Base-by-base conservation (phyloP, 2,797 vertebrate species). In the Gymnoscopelus microlampas region DNA sequence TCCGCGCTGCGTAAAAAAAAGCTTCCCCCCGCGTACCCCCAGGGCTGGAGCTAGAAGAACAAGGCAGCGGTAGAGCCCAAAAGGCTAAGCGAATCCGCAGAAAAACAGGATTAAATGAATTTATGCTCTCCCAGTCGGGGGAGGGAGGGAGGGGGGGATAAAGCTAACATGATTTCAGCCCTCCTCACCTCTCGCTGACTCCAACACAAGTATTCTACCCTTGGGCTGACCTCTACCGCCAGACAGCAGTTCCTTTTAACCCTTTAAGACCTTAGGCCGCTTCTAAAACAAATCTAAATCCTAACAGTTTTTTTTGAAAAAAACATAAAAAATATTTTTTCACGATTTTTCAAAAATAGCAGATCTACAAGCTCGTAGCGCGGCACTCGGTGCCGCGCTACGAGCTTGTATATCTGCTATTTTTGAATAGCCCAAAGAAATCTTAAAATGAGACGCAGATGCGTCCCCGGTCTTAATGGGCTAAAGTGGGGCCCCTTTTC, bases 61-160 rank as follows among this genome's bases (percentile, higher is more conserved):
- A 85, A 84, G 83, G 86, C 82, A 84, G 9, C 84, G 76, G 88
- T 84, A 83, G 89, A 83, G 89, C 84, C 89, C 87, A 86, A 90
- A 87, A 90, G 85, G 85, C 87, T 85, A 83, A 92, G 89, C 85
- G 77, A 88, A 93, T 90, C 87, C 82, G 79, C 89, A 90, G 91
- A 92, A 94, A 94, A 94, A 93, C 91, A 89, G 90, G 93, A 95
- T 95, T 94, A 94, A 91, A 91, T 92, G 90, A 94, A 94, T 94
- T 92, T 92, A 94, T 94, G 90, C 87, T 91, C 88, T 81, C 85
- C 85, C 84, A 86, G 87, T 90, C 76, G 29, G 62, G 80, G 76
- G 49, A 66, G 56, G 26, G 56, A 81, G 83, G 77, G 60, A 71
- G 75, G 70, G 79, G 70, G 76, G 79, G 85, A 91, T 91, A 91